phyloP scores from a whole-genome alignment of 2,888 invertebrate species.

The Cylloceria caligata region DNA sequence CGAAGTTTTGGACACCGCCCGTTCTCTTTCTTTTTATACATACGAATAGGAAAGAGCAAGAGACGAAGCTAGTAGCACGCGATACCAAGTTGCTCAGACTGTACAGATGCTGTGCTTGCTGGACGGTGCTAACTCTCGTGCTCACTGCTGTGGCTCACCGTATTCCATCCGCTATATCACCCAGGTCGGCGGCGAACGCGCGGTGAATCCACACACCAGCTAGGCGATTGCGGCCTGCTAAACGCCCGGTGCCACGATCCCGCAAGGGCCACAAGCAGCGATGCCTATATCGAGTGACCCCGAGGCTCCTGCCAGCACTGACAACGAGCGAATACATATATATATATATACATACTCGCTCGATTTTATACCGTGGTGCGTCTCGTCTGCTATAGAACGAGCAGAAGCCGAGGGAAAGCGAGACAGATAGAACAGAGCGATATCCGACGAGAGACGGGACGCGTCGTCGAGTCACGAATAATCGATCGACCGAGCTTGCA shows the following conservation, averaged over 20 bases:
- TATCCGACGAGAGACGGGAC: constrained; percentile 55
- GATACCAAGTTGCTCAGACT: constrained; percentile 63
- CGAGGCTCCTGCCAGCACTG: constrained; percentile 61
- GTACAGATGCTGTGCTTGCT: not conserved
- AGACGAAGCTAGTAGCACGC: constrained; percentile 56
- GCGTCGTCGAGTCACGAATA: constrained; percentile 64
- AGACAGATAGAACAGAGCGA: constrained; percentile 52
- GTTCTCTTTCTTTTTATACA: constrained; percentile 31
- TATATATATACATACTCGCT: constrained; percentile 8
- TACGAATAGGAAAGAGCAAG: constrained; percentile 38
- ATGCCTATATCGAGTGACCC: constrained; percentile 80
- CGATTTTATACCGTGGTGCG: constrained; percentile 29
- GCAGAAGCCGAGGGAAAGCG: constrained; percentile 38
- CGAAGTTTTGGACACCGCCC: constrained; percentile 10
- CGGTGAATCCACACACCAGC: constrained; percentile 79
- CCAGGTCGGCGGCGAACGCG: constrained; percentile 58
- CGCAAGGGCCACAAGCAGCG: constrained; percentile 77
- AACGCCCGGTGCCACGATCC: constrained; percentile 81
- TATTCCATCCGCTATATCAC: constrained; percentile 59
- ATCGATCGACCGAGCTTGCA: constrained; percentile 54
- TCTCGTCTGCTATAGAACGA: constrained; percentile 39
- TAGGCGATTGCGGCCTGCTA: constrained; percentile 81
- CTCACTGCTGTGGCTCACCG: constrained; percentile 54
- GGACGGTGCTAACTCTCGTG: constrained; percentile 1
- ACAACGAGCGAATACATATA: constrained; percentile 10